These are phyloP conservation scores for Streptopelia turtur DNA, from an alignment of 2,797 vertebrate genomes.

Conservation along the genomic window DNA sequence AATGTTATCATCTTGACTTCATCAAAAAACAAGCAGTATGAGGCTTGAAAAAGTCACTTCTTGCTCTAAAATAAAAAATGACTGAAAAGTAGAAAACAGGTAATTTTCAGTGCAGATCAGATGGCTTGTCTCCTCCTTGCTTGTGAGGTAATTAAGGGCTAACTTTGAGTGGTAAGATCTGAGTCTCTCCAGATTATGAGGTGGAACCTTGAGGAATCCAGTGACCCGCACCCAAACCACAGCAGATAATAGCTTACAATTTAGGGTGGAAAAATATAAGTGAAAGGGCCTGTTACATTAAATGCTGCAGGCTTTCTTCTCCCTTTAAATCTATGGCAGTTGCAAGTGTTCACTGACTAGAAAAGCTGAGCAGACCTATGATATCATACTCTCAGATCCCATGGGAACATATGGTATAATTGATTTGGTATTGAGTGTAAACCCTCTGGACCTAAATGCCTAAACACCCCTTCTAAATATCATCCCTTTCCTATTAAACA, in stretches of 20 bases:
- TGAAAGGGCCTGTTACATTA: not conserved
- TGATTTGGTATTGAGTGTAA: not conserved
- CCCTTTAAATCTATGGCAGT: not conserved
- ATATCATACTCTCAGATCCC: not conserved
- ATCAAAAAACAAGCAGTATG: not conserved
- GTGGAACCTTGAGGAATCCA: not conserved
- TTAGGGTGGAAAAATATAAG: not conserved
- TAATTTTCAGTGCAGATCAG: not conserved
- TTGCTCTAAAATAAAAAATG: not conserved
- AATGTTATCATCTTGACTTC: not conserved
- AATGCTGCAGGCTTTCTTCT: not conserved
- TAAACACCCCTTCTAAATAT: accelerated
- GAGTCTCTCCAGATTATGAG: not conserved
- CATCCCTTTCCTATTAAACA: not conserved
- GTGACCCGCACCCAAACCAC: not conserved
- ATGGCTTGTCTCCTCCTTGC: not conserved
- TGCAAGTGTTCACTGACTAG: not conserved
- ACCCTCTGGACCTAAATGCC: not conserved
- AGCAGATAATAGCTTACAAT: not conserved
- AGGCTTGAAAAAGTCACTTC: not conserved
- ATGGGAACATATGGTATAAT: not conserved
- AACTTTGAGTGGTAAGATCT: not conserved
- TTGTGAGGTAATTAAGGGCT: not conserved
- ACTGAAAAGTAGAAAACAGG: not conserved
- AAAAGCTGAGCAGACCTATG: not conserved